Conservation (phyloP, 2,797 vertebrate genomes). For the Rhinoraja longicauda region DNA sequence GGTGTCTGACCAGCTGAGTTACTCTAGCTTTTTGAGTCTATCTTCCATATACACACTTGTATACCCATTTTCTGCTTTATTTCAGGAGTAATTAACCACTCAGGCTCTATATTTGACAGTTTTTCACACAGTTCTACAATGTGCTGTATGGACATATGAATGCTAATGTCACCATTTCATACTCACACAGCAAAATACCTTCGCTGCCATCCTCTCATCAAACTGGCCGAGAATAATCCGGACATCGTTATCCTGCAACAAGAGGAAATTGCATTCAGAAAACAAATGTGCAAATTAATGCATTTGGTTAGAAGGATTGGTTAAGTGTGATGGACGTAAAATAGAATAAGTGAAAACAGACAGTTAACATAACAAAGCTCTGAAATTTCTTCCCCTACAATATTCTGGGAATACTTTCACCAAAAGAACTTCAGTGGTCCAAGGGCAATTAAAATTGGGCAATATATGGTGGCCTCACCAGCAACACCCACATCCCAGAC, state of each 20-base stretch:
- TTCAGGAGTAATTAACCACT: background rate
- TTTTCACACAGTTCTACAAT: background rate
- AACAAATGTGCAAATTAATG: background rate
- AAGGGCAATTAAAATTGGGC: too few relatives aligned
- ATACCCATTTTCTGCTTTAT: background rate
- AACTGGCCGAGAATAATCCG: conserved; percentile 98
- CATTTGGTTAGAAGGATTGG: background rate
- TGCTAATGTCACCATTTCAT: conserved; percentile 39
- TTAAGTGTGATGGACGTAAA: background rate
- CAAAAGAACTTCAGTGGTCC: too few relatives aligned
- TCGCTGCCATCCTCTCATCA: conserved; percentile 91
- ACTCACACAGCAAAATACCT: conserved; percentile 99
- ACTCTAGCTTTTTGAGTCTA: background rate
- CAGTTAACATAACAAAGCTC: background rate
- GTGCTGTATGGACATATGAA: background rate
- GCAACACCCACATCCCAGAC: background rate
- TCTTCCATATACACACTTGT: background rate
- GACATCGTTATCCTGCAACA: conserved; percentile 85
- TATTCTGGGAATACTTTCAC: too few relatives aligned
- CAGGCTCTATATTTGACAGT: background rate
- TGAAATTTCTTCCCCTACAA: background rate
- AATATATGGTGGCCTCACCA: too few relatives aligned
- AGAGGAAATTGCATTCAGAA: conserved; percentile 42
- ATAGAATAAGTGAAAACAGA: background rate
- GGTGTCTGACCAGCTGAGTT: too few relatives aligned